Percentiles rank a stretch among this genome's conserved stretches.
phyloP scores from a whole-genome alignment of 1,140 invertebrate genomes.

The Papilio helenus region DNA sequence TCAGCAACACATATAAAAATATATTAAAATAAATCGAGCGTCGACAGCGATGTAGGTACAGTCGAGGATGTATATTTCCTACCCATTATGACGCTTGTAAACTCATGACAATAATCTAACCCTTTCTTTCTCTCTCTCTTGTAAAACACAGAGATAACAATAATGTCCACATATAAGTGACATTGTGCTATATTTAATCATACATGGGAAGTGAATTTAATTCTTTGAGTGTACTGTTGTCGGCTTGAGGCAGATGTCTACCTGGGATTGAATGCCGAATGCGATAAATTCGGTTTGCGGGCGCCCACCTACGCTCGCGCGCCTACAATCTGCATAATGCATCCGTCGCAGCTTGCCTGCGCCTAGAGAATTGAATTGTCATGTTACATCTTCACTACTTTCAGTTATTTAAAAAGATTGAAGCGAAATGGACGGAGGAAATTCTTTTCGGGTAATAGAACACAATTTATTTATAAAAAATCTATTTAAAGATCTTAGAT shows the following conservation, averaged over 20 bases:
- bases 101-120: neutral
- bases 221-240: slow-evolving; percentile 43
- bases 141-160: too few relatives aligned
- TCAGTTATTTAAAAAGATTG: slow-evolving; percentile 48
- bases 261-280: slow-evolving; percentile 72
- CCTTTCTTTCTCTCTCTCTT: too few relatives aligned
- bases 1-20: slow-evolving; percentile 37
- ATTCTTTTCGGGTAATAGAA: neutral
- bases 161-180: too few relatives aligned
- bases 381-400: slow-evolving; percentile 56
- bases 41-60: slow-evolving; percentile 53
- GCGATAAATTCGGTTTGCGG: slow-evolving; percentile 75
- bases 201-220: neutral
- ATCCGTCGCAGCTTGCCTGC: slow-evolving; percentile 56
- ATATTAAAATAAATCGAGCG: slow-evolving; percentile 46
- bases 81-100: neutral
- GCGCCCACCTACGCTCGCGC: slow-evolving; percentile 54
- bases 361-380: slow-evolving; percentile 63
- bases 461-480: slow-evolving; percentile 1
- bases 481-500: neutral
- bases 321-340: slow-evolving; percentile 77
- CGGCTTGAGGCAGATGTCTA: slow-evolving; percentile 70
- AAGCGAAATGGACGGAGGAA: slow-evolving; percentile 24
- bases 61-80: slow-evolving; percentile 33
- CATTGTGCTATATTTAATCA: neutral